phyloP scores from a whole-genome alignment of 2,113 vertebrate genomes.

The Sinocyclocheilus maitianheensis region DNA sequence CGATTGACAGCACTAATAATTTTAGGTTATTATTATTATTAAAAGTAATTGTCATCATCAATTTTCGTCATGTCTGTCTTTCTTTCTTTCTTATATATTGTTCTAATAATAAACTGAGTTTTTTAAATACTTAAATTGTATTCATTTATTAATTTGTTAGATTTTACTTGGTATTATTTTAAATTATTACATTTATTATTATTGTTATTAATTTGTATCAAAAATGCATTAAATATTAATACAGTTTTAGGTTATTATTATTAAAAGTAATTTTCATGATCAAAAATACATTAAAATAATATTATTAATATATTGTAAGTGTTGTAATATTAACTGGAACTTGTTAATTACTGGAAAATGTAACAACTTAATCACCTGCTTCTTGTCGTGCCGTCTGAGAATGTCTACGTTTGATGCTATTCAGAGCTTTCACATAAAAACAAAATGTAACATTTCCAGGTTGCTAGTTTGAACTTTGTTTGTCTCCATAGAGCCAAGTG shows the following conservation, averaged over 20 bases:
- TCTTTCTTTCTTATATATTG: no score
- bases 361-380: no score
- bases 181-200: no score
- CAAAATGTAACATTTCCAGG: not conserved
- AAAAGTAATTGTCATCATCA: no score
- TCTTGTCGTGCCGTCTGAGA: not conserved
- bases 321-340: not conserved
- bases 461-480: not conserved
- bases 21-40: no score
- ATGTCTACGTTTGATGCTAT: not conserved
- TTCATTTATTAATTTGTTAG: no score
- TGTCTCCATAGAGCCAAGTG: constrained; percentile 1
- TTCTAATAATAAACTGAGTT: no score
- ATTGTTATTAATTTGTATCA: no score
- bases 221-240: not conserved
- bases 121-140: no score
- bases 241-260: not conserved
- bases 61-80: no score
- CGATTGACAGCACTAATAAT: no score
- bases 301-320: not conserved
- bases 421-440: not conserved
- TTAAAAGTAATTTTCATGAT: not conserved
- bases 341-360: not conserved
- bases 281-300: not conserved
- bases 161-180: no score